A percentile compares a stretch with the other conserved stretches of the same genome.
Conservation (phyloP, 2,888 invertebrate genomes). For the Drosophila imparisetae region DNA sequence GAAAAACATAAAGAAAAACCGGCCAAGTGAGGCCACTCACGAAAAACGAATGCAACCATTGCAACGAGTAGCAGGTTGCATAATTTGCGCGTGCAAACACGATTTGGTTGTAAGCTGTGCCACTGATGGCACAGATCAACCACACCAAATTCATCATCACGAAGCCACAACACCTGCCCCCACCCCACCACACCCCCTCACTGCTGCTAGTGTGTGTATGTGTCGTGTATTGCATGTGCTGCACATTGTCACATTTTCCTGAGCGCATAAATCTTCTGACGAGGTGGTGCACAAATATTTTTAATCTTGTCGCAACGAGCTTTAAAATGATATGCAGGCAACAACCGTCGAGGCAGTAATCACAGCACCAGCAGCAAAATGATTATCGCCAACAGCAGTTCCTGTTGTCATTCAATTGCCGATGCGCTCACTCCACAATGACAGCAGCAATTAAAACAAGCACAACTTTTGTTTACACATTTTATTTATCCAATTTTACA, state of each 20-base stretch:
- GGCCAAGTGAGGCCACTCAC: constrained; percentile 51
- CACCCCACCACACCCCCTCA: neutral
- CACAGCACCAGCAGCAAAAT: constrained; percentile 21
- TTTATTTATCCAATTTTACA: constrained; percentile 37
- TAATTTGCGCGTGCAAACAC: constrained; percentile 75
- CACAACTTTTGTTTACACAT: constrained; percentile 39
- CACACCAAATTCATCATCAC: constrained; percentile 52
- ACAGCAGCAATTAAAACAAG: constrained; percentile 31
- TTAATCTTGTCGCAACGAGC: constrained; percentile 45
- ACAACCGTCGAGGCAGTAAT: constrained; percentile 1
- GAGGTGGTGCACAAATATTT: constrained; percentile 51
- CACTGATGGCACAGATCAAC: constrained; percentile 15
- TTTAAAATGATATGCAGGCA: constrained; percentile 53
- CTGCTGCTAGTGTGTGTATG: constrained; percentile 5
- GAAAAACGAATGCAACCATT: constrained; percentile 46
- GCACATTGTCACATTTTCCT: constrained; percentile 68
- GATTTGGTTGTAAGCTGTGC: constrained; percentile 41
- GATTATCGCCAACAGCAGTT: constrained; percentile 16
- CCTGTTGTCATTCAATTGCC: constrained; percentile 49
- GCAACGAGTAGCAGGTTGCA: constrained; percentile 63
- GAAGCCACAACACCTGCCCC: constrained; percentile 27
- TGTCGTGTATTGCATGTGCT: constrained; percentile 44
- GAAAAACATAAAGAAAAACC: constrained; percentile 21
- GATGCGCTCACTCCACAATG: constrained; percentile 45
- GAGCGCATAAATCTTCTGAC: constrained; percentile 69